phyloP scores from a whole-genome alignment of 2,888 invertebrate species.

The Aelia acuminata region DNA sequence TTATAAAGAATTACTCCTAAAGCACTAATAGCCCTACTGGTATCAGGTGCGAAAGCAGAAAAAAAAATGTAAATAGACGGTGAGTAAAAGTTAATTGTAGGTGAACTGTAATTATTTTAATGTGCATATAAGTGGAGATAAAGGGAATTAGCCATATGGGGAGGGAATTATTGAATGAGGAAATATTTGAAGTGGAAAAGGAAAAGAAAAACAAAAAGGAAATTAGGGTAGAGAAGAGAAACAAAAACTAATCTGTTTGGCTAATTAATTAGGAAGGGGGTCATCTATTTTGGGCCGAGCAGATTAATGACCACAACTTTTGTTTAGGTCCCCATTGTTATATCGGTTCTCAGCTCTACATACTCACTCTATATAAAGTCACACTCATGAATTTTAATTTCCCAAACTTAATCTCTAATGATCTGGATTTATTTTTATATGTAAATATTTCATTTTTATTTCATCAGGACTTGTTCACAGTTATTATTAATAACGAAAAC shows the following conservation, averaged over 20 bases:
- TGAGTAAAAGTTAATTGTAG: too few species aligned
- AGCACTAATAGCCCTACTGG: too few species aligned
- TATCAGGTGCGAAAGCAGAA: too few species aligned
- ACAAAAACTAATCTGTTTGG: constrained; percentile 8
- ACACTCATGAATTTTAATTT: constrained; percentile 14
- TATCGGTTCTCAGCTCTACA: not conserved
- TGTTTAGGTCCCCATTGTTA: not conserved
- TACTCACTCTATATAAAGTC: not conserved
- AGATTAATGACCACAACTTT: not conserved
- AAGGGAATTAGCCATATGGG: too few species aligned
- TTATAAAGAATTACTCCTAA: too few species aligned
- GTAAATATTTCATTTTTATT: too few species aligned
- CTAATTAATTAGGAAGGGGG: not conserved
- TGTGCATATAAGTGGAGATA: too few species aligned
- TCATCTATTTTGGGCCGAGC: not conserved
- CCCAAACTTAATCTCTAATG: not conserved
- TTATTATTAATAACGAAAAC: too few species aligned
- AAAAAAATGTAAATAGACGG: too few species aligned
- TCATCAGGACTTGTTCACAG: too few species aligned
- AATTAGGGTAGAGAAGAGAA: constrained; percentile 5
- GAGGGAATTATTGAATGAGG: not conserved
- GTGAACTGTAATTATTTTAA: too few species aligned
- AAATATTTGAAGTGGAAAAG: not conserved
- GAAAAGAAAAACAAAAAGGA: constrained; percentile 1
- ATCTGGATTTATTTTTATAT: not conserved